Percentiles rank a stretch among this genome's conserved stretches.
These are phyloP conservation scores for Ligdia adustata DNA, from an alignment of 2,888 invertebrate genomes.

Conservation along the genomic window DNA sequence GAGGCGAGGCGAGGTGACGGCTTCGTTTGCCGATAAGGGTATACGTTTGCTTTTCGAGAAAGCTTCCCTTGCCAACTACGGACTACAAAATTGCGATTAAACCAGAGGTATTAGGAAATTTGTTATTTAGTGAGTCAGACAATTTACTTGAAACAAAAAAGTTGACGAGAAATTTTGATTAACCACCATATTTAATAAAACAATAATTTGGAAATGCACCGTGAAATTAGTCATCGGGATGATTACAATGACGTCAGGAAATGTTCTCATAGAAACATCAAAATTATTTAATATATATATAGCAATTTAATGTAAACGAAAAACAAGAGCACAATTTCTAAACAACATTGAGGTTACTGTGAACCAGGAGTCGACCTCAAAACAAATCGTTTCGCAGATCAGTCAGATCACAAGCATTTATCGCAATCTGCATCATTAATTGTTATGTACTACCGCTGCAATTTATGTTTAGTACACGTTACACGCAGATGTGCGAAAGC, in stretches of 20 bases:
- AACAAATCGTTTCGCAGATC: conserved; percentile 42
- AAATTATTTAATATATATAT: too few species aligned
- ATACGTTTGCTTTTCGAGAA: conserved; percentile 37
- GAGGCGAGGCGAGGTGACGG: conserved; percentile 47
- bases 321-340: conserved; percentile 7
- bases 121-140: too few species aligned
- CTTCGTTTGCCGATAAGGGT: conserved; percentile 31
- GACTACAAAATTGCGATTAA: conserved; percentile 1
- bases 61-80: conserved; percentile 15
- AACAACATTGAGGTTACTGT: conserved; percentile 30
- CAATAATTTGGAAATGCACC: too few species aligned
- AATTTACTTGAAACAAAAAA: too few species aligned
- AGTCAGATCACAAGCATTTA: conserved; percentile 37
- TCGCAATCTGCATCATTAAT: conserved; percentile 22
- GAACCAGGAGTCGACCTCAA: conserved; percentile 46
- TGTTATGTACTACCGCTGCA: conserved; percentile 11
- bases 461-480: too few species aligned
- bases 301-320: too few species aligned
- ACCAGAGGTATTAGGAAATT: conserved; percentile 1
- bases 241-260: too few species aligned
- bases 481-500: too few species aligned
- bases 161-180: too few species aligned
- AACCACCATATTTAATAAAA: too few species aligned
- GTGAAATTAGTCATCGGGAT: too few species aligned
- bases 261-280: too few species aligned